Conservation (phyloP, 53 echinoderm and acorn worm genomes). For the Pentamera pediparva region DNA sequence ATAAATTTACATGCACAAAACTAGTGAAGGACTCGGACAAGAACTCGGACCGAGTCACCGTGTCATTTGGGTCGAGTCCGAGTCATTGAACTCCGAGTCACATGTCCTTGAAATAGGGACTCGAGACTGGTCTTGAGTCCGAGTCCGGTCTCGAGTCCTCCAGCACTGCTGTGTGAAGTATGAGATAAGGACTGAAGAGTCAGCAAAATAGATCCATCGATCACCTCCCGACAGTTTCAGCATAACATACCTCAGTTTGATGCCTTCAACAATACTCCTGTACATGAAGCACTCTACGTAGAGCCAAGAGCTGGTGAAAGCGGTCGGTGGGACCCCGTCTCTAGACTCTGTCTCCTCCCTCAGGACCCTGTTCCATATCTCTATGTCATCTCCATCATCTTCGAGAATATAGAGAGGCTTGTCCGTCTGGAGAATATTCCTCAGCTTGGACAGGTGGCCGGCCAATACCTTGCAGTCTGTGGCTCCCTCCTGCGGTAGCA, state of each 20-base stretch:
- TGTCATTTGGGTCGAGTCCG: too few relatives aligned
- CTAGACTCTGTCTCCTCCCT: constrained; percentile 45
- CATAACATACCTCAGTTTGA: constrained; percentile 72
- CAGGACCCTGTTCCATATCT: constrained; percentile 60
- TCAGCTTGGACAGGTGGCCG: constrained; percentile 61
- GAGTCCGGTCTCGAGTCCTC: too few relatives aligned
- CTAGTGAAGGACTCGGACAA: too few relatives aligned
- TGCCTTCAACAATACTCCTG: constrained; percentile 65
- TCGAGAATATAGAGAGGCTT: constrained; percentile 54
- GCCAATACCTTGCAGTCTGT: constrained; percentile 72
- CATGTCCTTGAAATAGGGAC: too few relatives aligned
- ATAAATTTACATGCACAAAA: too few relatives aligned
- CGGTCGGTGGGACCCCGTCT: constrained; percentile 53
- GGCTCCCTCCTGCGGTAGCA: constrained; percentile 67
- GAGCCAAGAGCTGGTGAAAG: constrained; percentile 76
- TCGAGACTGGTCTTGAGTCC: too few relatives aligned
- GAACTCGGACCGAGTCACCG: too few relatives aligned
- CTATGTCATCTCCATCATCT: constrained; percentile 47
- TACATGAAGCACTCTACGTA: constrained; percentile 90
- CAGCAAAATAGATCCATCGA: not conserved
- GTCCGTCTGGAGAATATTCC: constrained; percentile 80
- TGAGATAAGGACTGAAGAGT: not conserved
- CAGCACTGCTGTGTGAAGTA: not conserved
- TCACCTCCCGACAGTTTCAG: not conserved
- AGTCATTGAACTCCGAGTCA: too few relatives aligned